phyloP scores from a whole-genome alignment of 2,888 invertebrate species.

The Tipula helvola region DNA sequence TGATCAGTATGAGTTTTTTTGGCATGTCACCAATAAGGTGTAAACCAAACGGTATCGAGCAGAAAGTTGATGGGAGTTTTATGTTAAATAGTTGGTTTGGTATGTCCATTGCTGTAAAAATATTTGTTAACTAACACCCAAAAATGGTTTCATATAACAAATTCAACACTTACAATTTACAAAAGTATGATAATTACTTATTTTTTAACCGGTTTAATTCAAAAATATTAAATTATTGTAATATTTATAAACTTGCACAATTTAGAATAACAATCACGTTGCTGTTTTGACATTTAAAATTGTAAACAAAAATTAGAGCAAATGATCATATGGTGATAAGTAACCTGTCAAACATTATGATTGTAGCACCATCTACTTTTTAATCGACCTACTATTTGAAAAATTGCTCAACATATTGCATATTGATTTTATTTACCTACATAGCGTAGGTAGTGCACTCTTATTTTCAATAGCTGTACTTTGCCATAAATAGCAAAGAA shows the following conservation, averaged over 20 bases:
- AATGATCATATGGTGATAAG: neutral
- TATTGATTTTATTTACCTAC: neutral
- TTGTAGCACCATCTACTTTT: neutral
- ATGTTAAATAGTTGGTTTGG: neutral
- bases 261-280: neutral
- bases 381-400: neutral
- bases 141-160: too few species aligned
- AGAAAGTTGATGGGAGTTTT: neutral
- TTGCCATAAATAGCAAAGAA: neutral
- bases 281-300: neutral
- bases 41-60: neutral
- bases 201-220: neutral
- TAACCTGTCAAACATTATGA: neutral
- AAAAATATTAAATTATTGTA: neutral
- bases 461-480: neutral
- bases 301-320: neutral
- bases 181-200: neutral
- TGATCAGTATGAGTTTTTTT: neutral
- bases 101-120: neutral
- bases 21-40: neutral
- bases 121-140: neutral
- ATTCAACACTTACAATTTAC: neutral
- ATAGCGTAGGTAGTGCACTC: neutral
- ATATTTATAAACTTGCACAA: neutral
- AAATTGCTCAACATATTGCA: neutral